Evolutionary conservation across 2,888 invertebrate genomes (phyloP), one percentile per base, ranked within the genome.

Genomic region (Xanthia togata): DNA sequence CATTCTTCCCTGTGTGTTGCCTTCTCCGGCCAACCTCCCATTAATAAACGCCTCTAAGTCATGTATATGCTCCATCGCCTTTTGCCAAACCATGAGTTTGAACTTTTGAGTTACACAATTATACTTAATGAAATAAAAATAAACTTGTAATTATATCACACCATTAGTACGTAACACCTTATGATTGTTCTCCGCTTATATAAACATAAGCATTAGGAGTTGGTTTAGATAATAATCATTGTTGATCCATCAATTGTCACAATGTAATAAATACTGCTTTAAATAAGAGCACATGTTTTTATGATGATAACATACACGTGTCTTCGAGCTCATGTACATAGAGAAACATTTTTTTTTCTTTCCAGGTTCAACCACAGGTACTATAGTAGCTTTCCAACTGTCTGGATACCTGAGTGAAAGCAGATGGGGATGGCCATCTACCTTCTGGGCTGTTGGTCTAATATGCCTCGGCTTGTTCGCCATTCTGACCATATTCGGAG

Each of bases 351-450:
- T 38, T 50, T 6, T 50, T 50, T 72, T 41, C 26, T 70, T 79
- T 86, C 91, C 96, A 90, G 98, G 98, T 0, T 96, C 97, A 1
- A 97, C 97, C 75, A 92, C 98, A 8, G 98, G 98, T 0, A 97
- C 97, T 0, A 97, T 98, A 0, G 84, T 98, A 14, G 97, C 97
- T 1, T 96, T 98, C 90, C 97, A 97, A 6, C 89, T 97, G 20
- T 97, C 97, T 41, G 98, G 98, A 1, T 82, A 96, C 0, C 92
- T 98, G 4, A 97, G 97, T 2, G 96, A 92, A 0, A 97, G 96
- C 0, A 72, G 77, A 1, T 91, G 86, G 85, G 98, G 98, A 12
- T 98, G 98, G 98, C 97, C 98, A 0, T 97, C 97, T 35, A 97
- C 97, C 3, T 98, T 97, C 89, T 98, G 98, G 92, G 88, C 95